phyloP scores from a whole-genome alignment of 2,797 vertebrate species.

The Prunella strophiata region DNA sequence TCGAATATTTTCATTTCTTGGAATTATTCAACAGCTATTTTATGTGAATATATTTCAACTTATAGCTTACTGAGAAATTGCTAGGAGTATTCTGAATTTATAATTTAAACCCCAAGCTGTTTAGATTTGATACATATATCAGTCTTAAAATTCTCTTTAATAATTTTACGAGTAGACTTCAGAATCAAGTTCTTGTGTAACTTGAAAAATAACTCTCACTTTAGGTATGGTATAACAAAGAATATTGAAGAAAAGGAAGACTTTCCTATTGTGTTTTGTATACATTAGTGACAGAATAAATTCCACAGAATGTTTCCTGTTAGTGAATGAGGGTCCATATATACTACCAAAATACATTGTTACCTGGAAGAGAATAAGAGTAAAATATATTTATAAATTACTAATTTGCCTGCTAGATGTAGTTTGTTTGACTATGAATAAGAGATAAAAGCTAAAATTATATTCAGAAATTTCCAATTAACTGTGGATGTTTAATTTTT shows the following conservation, averaged over 20 bases:
- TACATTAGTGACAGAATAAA: neutral
- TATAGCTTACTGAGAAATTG: neutral
- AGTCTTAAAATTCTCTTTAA: neutral
- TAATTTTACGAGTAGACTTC: neutral
- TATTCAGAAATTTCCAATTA: neutral
- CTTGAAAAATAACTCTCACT: neutral
- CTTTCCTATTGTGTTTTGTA: neutral
- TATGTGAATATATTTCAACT: neutral
- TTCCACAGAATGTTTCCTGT: neutral
- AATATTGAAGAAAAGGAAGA: neutral
- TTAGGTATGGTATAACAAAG: neutral
- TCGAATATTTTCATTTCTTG: neutral
- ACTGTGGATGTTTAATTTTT: neutral
- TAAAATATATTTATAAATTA: neutral
- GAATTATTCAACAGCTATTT: neutral
- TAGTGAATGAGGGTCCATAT: neutral
- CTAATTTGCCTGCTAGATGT: neutral
- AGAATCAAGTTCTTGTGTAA: neutral
- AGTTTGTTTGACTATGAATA: neutral
- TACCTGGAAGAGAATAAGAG: neutral
- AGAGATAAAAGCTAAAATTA: neutral
- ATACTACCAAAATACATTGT: neutral
- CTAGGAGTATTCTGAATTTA: neutral
- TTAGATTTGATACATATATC: neutral
- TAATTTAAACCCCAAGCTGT: neutral